A percentile compares a stretch with the other conserved stretches of the same genome.
Conservation (phyloP, 2,797 vertebrate species). For the Pangasius macronema region DNA sequence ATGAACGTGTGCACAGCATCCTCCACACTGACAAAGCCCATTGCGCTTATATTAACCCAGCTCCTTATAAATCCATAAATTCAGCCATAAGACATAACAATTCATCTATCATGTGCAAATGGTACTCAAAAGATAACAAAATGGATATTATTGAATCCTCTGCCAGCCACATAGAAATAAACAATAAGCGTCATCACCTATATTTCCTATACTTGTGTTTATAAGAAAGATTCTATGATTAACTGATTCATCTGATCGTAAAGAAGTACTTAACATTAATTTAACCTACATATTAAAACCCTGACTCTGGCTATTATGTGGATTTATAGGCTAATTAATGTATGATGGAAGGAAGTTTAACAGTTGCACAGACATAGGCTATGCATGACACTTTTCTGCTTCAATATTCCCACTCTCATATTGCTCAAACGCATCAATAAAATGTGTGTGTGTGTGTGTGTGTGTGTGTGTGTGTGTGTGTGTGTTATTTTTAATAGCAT, state of each 20-base stretch:
- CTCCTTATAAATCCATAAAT: neutral
- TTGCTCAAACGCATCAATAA: neutral
- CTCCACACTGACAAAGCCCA: constrained; percentile 36
- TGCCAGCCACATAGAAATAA: neutral
- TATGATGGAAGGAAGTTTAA: neutral
- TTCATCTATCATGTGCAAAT: neutral
- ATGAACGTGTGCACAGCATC: constrained; percentile 37
- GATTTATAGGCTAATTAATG: neutral
- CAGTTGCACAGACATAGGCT: neutral
- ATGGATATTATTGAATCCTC: neutral
- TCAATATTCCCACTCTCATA: too few relatives aligned
- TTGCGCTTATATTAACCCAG: neutral
- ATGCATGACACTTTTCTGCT: neutral
- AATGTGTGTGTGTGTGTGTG: neutral
- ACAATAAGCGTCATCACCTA: neutral
- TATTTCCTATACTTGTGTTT: neutral
- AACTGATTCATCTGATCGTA: neutral
- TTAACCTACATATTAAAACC: neutral
- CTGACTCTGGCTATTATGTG: neutral
- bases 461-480: too few relatives aligned
- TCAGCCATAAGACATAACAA: neutral
- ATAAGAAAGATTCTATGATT: neutral
- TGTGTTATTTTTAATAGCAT: neutral
- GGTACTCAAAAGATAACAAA: neutral
- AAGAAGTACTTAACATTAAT: neutral